Evolutionary conservation across 2,113 vertebrate genomes (phyloP), one percentile per base, ranked within the genome.

Genomic region (Morone saxatilis): DNA sequence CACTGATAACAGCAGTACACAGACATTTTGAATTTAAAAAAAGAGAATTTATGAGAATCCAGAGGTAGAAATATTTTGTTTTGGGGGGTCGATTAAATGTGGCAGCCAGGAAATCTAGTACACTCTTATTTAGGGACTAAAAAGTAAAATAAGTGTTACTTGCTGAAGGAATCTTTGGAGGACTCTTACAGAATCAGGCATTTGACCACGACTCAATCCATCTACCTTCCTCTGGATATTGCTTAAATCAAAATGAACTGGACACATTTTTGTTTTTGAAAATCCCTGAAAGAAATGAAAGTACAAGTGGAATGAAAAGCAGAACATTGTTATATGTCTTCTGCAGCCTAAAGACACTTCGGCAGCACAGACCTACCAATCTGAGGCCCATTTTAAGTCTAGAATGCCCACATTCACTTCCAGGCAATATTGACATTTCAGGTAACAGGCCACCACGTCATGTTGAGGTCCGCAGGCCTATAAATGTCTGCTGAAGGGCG

Each of bases 361-460:
- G 36, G 13, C 4, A 50, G 50, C 22, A 14, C 5, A 54, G 48
- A 62, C 19, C 6, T 43, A 10, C 20, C 4, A 48, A 31, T 25
- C 16, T 76, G 43, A 54, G 57, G 38, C 1, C 20, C 9, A 47
- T 16, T 45, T 67, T 2, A 57, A 56, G 6, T 1, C 25, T 71
- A 11, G 45, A 11, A 62, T 38, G 41, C 8, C 2, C 53, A 38
- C 40, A 12, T 76, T 22, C 61, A 43, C 67, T 69, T 78, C 62
- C 74, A 81, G 76, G 63, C 60, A 66, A 71, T 91, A 84, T 93
- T 94, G 86, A 93, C 91, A 81, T 77, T 91, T 80, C 60, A 87
- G 82, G 60, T 60, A 76, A 72, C 76, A 50, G 76, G 51, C 19
- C 68, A 47, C 59, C 56, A 72, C 94, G 93, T 94, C 93, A 94